Conservation (phyloP, 2,113 vertebrate genomes). For the Microtus richardsoni region DNA sequence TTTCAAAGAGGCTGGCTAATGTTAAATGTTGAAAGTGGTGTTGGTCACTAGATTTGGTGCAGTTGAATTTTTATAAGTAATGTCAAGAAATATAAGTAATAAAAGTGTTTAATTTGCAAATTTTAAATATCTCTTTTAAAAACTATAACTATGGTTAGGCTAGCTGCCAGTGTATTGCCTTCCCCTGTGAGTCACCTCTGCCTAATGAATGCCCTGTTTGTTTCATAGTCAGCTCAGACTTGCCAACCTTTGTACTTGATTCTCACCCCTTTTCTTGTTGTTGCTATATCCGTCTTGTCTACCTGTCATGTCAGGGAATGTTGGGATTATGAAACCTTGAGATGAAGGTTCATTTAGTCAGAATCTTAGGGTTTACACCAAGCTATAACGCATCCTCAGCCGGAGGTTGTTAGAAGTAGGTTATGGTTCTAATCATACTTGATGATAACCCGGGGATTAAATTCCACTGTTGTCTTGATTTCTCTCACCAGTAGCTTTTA, state of each 20-base stretch:
- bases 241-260: neutral
- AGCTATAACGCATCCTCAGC: neutral
- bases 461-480: neutral
- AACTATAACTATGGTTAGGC: neutral
- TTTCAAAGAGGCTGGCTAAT: neutral
- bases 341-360: constrained; percentile 16
- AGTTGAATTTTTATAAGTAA: constrained; percentile 22
- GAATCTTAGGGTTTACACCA: neutral
- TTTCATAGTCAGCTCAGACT: constrained; percentile 27
- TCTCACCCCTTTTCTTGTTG: neutral
- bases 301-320: neutral
- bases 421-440: neutral
- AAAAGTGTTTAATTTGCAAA: neutral
- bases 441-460: neutral
- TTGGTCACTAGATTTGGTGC: neutral
- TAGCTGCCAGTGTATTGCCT: constrained; percentile 36
- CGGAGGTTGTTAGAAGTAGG: neutral
- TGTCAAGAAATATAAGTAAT: neutral
- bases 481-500: neutral
- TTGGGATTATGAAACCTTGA: constrained; percentile 21
- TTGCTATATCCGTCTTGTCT: neutral
- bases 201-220: constrained; percentile 47
- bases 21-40: neutral
- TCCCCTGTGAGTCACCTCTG: constrained; percentile 52
- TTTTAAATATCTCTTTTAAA: neutral